Evolutionary conservation across 1,140 invertebrate species (phyloP).

Genomic region (Camponotus vicinus): DNA sequence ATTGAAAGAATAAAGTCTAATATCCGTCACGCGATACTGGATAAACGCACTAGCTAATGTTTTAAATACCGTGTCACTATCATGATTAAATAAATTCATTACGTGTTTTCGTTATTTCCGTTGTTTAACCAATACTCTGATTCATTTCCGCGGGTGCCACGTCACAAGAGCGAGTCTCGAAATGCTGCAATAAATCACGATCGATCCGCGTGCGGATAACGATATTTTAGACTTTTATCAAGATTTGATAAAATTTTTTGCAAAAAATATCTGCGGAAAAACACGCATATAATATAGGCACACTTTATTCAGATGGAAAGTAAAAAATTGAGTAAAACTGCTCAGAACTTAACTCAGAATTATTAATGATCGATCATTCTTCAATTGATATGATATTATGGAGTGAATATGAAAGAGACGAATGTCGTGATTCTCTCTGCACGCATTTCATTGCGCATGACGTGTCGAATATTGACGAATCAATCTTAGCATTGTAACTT

Average conservation of each 20-base stretch:
- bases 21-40: no score
- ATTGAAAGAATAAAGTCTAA: no score
- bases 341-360: not conserved
- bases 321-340: constrained; percentile 17
- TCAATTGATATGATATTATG: not conserved
- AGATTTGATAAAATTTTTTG: not conserved
- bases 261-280: not conserved
- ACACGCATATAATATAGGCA: not conserved
- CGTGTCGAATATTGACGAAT: constrained; percentile 23
- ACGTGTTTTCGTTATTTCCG: no score
- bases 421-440: constrained; percentile 13
- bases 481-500: constrained; percentile 55
- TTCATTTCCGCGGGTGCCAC: no score
- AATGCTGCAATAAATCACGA: no score
- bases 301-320: constrained; percentile 28
- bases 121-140: no score
- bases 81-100: no score
- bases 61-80: no score
- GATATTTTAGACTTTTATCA: not conserved
- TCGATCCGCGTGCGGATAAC: not conserved
- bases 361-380: constrained; percentile 22
- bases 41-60: no score
- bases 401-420: not conserved
- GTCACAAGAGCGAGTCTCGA: no score
- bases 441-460: constrained; percentile 2